Percentiles rank a stretch among this genome's conserved stretches.
These are phyloP conservation scores for Struthidea cinerea DNA, from an alignment of 2,113 vertebrate genomes.

Conservation along the genomic window DNA sequence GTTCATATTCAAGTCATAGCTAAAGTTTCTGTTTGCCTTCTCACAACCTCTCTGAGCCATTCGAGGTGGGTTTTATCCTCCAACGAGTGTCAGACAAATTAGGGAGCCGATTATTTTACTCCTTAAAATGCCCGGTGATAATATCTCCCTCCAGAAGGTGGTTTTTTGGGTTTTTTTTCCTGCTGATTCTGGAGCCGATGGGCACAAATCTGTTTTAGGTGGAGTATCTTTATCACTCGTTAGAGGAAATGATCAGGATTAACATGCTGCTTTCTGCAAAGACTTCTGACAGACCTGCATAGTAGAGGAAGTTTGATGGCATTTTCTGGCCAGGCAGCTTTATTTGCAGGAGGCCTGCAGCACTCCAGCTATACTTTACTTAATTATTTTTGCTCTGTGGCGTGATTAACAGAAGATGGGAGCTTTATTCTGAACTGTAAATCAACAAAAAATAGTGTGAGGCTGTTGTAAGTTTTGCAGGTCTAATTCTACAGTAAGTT, in stretches of 20 bases:
- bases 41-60: not conserved
- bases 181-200: not conserved
- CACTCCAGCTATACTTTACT: not conserved
- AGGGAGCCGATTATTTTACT: not conserved
- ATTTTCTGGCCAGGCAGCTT: not conserved
- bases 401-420: not conserved
- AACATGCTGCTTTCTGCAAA: not conserved
- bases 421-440: not conserved
- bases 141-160: not conserved
- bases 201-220: not conserved
- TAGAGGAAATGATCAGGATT: not conserved
- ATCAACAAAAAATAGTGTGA: not conserved
- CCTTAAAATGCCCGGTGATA: fast-evolving
- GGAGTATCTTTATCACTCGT: not conserved
- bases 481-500: not conserved
- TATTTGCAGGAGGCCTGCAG: constrained; percentile 17
- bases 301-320: not conserved
- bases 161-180: not conserved
- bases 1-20: not conserved
- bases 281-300: not conserved
- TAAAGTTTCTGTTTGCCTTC: not conserved
- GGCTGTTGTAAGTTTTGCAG: not conserved
- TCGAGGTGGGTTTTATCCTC: not conserved
- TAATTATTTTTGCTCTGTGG: not conserved
- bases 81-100: not conserved